A percentile compares a stretch with the other conserved stretches of the same genome.
Conservation (phyloP, 2,113 vertebrate genomes). For the Phocoena phocoena region DNA sequence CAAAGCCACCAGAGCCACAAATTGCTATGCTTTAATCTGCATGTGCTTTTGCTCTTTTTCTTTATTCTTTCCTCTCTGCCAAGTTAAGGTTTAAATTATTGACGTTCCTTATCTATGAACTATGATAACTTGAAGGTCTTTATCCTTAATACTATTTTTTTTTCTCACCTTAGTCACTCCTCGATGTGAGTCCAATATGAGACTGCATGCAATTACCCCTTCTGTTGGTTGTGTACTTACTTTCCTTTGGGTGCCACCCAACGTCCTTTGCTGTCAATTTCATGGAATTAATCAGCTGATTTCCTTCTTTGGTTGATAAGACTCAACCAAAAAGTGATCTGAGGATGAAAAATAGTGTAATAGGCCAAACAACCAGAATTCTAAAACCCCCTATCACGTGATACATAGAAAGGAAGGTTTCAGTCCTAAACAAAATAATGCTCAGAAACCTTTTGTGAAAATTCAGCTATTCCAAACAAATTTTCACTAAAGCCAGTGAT, state of each 20-base stretch:
- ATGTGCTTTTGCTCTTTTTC: neutral
- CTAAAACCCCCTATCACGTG: neutral
- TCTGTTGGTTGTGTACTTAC: neutral
- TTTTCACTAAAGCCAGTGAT: neutral
- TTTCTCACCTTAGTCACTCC: neutral
- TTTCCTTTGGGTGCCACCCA: neutral
- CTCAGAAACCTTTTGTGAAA: constrained; percentile 12
- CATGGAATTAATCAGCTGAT: neutral
- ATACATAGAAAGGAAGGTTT: neutral
- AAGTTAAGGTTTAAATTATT: neutral
- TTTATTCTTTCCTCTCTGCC: neutral
- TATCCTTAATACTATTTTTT: neutral
- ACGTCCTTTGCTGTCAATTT: neutral
- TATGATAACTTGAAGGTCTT: neutral
- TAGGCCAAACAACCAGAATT: neutral
- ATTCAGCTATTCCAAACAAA: neutral
- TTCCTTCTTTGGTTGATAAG: neutral
- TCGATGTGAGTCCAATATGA: neutral
- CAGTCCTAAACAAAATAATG: neutral
- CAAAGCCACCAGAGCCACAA: neutral
- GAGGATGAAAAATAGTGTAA: neutral
- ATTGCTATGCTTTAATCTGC: neutral
- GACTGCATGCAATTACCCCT: neutral
- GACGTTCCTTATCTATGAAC: neutral
- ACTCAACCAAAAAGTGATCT: neutral